Conservation (phyloP, 1,140 invertebrate species). For the Drosophila mojavensis region DNA sequence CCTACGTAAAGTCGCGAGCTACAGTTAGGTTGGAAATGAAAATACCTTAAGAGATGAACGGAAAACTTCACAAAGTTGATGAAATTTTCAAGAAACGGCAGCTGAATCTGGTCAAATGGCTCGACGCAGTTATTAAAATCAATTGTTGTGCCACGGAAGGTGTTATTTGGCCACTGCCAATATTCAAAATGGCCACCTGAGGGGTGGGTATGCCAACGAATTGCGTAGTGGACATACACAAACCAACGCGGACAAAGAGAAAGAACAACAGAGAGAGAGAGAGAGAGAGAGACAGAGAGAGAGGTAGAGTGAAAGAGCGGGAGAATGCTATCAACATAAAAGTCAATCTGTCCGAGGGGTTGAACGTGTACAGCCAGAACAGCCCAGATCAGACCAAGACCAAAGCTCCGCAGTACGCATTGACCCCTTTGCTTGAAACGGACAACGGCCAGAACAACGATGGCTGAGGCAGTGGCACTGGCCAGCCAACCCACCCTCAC, state of each 20-base stretch:
- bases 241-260: slow-evolving; percentile 21
- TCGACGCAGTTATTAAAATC: slow-evolving; percentile 43
- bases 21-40: not conserved
- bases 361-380: slow-evolving; percentile 47
- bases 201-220: slow-evolving; percentile 50
- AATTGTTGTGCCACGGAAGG: slow-evolving; percentile 41
- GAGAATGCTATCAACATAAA: slow-evolving; percentile 62
- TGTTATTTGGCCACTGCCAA: slow-evolving; percentile 30
- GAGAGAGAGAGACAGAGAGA: slow-evolving; percentile 6
- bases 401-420: slow-evolving; percentile 41
- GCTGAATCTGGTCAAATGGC: slow-evolving; percentile 17
- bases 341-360: slow-evolving; percentile 72
- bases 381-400: slow-evolving; percentile 19
- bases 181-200: slow-evolving; percentile 69
- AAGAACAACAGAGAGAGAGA: not conserved
- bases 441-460: slow-evolving; percentile 14
- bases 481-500: slow-evolving; percentile 38
- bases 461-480: not conserved
- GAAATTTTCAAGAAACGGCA: not conserved
- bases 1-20: not conserved
- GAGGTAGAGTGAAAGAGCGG: not conserved
- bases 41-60: not conserved
- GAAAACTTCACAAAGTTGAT: not conserved
- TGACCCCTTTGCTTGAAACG: slow-evolving; percentile 66
- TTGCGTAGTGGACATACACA: slow-evolving; percentile 43